phyloP scores from a whole-genome alignment of 1,140 invertebrate genomes.

The Drosophila pachea region DNA sequence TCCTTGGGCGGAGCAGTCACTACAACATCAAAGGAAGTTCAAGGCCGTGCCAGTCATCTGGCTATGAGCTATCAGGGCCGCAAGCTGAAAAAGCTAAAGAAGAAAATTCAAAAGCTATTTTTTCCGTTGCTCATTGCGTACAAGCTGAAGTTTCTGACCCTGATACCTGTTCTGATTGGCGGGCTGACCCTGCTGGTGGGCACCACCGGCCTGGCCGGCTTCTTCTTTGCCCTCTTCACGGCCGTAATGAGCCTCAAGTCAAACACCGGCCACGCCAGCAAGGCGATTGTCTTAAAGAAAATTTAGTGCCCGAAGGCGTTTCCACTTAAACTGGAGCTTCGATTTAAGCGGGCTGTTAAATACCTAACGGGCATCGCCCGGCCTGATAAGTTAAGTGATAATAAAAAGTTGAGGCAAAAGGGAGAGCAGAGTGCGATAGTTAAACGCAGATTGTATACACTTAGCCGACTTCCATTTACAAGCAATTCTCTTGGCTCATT shows the following conservation, averaged over 20 bases:
- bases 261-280: slow-evolving; percentile 55
- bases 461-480: neutral
- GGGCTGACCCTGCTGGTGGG: slow-evolving; percentile 86
- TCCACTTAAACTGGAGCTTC: slow-evolving; percentile 3
- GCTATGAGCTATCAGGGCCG: slow-evolving; percentile 50
- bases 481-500: no score
- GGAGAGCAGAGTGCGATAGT: no score
- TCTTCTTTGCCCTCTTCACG: slow-evolving; percentile 90
- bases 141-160: slow-evolving; percentile 89
- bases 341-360: slow-evolving; percentile 15
- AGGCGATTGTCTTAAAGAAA: slow-evolving; percentile 70
- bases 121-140: slow-evolving; percentile 88
- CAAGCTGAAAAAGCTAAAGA: slow-evolving; percentile 79
- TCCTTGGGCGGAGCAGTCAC: neutral
- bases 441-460: neutral
- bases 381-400: slow-evolving; percentile 12
- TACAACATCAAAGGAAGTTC: slow-evolving; percentile 66
- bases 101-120: slow-evolving; percentile 85
- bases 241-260: slow-evolving; percentile 82
- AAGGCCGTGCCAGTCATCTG: slow-evolving; percentile 58
- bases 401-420: no score
- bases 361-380: slow-evolving; percentile 8
- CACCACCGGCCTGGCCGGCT: slow-evolving; percentile 88
- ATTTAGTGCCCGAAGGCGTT: slow-evolving; percentile 33
- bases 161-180: slow-evolving; percentile 87